Conservation (phyloP, 2,113 vertebrate genomes). For the Onychostoma macrolepis region DNA sequence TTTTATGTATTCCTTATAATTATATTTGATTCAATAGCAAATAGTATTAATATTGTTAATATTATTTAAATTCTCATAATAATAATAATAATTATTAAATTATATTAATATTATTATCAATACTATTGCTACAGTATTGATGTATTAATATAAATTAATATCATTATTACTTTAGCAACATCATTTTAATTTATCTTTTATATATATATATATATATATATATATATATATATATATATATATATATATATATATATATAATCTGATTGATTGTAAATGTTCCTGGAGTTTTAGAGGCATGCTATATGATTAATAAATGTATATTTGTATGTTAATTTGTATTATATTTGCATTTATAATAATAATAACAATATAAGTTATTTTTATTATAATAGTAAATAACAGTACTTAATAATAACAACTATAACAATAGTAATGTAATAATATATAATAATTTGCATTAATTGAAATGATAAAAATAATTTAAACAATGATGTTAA, state of each 20-base stretch:
- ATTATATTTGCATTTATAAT: not conserved
- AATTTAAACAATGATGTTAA: not conserved
- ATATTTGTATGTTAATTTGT: not conserved
- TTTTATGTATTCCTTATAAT: not conserved
- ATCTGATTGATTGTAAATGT: not conserved
- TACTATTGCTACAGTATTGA: not conserved
- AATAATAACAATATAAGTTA: not conserved
- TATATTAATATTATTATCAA: no score
- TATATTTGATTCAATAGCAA: not conserved
- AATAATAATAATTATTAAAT: no score
- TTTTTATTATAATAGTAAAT: not conserved
- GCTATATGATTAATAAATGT: not conserved
- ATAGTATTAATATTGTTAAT: not conserved
- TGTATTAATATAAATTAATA: not conserved
- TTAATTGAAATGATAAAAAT: not conserved
- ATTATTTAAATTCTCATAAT: not conserved
- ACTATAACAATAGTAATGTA: not conserved
- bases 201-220: no score
- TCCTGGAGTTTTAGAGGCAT: not conserved
- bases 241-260: not conserved
- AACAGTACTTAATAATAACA: not conserved
- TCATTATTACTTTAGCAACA: not conserved
- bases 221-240: no score
- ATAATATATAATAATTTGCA: not conserved
- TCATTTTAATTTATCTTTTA: not conserved